These are phyloP conservation scores for Psettodes erumei DNA, from an alignment of 2,113 vertebrate genomes.

Conservation along the genomic window DNA sequence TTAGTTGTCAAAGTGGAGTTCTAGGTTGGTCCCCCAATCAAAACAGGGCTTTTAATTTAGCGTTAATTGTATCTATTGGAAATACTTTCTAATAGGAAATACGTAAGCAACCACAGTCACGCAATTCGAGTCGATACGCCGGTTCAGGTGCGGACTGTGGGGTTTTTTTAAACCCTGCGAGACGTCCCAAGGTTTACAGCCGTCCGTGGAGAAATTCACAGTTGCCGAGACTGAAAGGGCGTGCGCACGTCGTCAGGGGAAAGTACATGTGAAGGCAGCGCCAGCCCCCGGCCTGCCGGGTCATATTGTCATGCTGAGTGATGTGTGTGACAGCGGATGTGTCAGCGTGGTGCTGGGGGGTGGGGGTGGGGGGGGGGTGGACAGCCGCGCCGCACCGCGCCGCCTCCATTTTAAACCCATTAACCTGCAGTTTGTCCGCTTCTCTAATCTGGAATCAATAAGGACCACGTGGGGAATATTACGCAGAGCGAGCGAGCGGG, in stretches of 20 bases:
- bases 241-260: neutral
- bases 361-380: neutral
- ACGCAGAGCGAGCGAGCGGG: slow-evolving; percentile 25
- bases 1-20: slow-evolving; percentile 19
- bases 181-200: neutral
- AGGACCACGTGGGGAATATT: slow-evolving; percentile 41
- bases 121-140: neutral
- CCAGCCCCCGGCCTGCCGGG: slow-evolving; percentile 40
- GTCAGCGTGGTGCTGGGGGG: slow-evolving; percentile 37
- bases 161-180: neutral
- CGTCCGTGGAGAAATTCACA: neutral
- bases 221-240: neutral
- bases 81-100: neutral
- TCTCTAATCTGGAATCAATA: slow-evolving; percentile 70
- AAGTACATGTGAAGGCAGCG: slow-evolving; percentile 35
- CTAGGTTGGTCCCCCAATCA: neutral
- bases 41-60: slow-evolving; percentile 30
- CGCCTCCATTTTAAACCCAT: slow-evolving; percentile 72
- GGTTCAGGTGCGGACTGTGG: neutral
- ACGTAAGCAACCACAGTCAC: neutral
- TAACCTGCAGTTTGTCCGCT: slow-evolving; percentile 66
- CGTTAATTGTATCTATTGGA: slow-evolving; percentile 11
- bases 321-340: slow-evolving; percentile 57
- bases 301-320: slow-evolving; percentile 64
- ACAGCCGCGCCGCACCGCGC: slow-evolving; percentile 32